Evolutionary conservation across 1,140 invertebrate genomes (phyloP).

Genomic region (Psilanteris sp.): DNA sequence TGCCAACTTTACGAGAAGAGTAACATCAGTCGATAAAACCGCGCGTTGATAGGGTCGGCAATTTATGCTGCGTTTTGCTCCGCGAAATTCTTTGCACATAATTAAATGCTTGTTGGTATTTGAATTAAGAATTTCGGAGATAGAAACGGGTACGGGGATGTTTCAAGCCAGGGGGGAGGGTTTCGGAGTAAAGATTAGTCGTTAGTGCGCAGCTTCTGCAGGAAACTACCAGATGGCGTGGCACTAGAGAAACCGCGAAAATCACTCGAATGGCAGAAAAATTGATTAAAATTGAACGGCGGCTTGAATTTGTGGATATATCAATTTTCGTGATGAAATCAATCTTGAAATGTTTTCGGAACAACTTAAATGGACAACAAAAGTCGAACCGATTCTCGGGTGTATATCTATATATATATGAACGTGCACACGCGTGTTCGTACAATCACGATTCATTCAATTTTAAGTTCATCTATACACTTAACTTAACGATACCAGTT

Average conservation of each 20-base stretch:
- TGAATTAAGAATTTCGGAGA: background rate
- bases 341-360: too few relatives aligned
- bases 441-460: too few relatives aligned
- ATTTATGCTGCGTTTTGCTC: background rate
- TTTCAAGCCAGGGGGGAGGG: too few relatives aligned
- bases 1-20: constrained; percentile 9
- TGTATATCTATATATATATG: too few relatives aligned
- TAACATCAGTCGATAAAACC: constrained; percentile 53
- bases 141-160: background rate
- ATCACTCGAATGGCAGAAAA: constrained; percentile 45
- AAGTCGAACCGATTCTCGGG: too few relatives aligned
- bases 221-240: constrained; percentile 36
- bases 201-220: constrained; percentile 4
- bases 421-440: too few relatives aligned
- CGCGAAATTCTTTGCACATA: background rate
- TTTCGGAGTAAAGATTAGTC: too few relatives aligned
- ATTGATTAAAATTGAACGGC: constrained; percentile 39
- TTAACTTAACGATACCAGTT: too few relatives aligned
- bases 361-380: too few relatives aligned
- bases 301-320: constrained; percentile 31
- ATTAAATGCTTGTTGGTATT: background rate
- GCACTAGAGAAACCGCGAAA: constrained; percentile 24
- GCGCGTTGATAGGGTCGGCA: constrained; percentile 23
- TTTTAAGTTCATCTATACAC: too few relatives aligned
- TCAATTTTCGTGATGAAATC: too few relatives aligned